These are phyloP conservation scores for Clitarchus hookeri DNA, from an alignment of 2,888 invertebrate genomes.

Conservation along the genomic window DNA sequence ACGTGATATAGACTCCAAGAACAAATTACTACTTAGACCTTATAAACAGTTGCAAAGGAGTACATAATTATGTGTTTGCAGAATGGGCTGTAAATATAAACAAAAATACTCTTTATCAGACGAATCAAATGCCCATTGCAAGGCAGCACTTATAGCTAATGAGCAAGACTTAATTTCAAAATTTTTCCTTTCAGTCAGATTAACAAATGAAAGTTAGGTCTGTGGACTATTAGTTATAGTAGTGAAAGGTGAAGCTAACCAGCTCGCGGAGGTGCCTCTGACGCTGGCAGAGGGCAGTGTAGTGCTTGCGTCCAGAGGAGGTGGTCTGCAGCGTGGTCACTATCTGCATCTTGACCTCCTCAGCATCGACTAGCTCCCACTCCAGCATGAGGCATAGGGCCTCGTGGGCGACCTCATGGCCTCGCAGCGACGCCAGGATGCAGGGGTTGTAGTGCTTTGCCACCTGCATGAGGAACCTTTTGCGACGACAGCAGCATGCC, in stretches of 20 bases:
- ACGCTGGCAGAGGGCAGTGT: constrained; percentile 71
- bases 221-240: too few species aligned
- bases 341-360: constrained; percentile 54
- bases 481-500: constrained; percentile 73
- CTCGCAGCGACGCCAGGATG: constrained; percentile 71
- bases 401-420: constrained; percentile 66
- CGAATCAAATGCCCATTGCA: too few species aligned
- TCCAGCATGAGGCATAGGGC: constrained; percentile 77
- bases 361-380: constrained; percentile 68
- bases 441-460: constrained; percentile 72
- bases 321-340: constrained; percentile 63
- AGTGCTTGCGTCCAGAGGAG: constrained; percentile 67
- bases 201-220: too few species aligned
- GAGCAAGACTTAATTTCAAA: too few species aligned
- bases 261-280: constrained; percentile 74
- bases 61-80: too few species aligned
- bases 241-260: constrained; percentile 55
- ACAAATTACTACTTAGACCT: too few species aligned
- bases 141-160: too few species aligned
- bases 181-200: too few species aligned
- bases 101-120: too few species aligned
- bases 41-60: too few species aligned
- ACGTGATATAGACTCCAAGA: too few species aligned
- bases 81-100: too few species aligned
- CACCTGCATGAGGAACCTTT: constrained; percentile 70